Percentiles rank a stretch among this genome's conserved stretches.
Evolutionary conservation across 1,140 invertebrate genomes (phyloP).

Genomic region (Vollenhovia emeryi): DNA sequence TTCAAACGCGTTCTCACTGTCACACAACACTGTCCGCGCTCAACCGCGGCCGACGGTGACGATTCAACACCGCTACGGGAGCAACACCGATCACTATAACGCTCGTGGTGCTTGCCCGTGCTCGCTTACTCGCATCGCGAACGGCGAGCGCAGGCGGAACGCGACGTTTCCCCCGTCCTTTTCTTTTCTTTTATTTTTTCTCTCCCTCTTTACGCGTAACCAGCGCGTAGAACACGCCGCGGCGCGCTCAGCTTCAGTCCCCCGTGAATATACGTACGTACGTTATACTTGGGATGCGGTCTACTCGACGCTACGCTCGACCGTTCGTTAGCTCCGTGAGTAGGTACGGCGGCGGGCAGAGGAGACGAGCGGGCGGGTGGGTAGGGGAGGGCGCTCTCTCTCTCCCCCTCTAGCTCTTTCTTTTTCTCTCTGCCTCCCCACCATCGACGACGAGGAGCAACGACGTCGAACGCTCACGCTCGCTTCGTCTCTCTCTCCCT

Average conservation of each 20-base stretch:
- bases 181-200: conserved; percentile 18
- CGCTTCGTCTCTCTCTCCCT: conserved; percentile 63
- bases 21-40: conserved; percentile 30
- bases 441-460: conserved; percentile 61
- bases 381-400: conserved; percentile 78
- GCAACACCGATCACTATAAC: conserved; percentile 29
- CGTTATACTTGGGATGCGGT: conserved; percentile 84
- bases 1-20: conserved; percentile 64
- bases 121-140: conserved; percentile 43
- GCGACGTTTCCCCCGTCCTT: conserved; percentile 43
- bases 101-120: conserved; percentile 35
- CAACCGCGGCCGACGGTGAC: not conserved
- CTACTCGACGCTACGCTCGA: conserved; percentile 84
- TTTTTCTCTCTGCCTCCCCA: conserved; percentile 76
- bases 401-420: conserved; percentile 76
- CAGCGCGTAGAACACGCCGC: conserved; percentile 62
- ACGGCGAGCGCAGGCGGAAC: not conserved
- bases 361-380: conserved; percentile 70
- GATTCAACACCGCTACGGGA: conserved; percentile 23
- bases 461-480: conserved; percentile 49
- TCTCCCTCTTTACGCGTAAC: conserved; percentile 31
- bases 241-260: conserved; percentile 48
- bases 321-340: conserved; percentile 82
- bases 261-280: conserved; percentile 70
- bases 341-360: conserved; percentile 75